Conservation (phyloP, 2,113 vertebrate genomes). For the Colius striatus region DNA sequence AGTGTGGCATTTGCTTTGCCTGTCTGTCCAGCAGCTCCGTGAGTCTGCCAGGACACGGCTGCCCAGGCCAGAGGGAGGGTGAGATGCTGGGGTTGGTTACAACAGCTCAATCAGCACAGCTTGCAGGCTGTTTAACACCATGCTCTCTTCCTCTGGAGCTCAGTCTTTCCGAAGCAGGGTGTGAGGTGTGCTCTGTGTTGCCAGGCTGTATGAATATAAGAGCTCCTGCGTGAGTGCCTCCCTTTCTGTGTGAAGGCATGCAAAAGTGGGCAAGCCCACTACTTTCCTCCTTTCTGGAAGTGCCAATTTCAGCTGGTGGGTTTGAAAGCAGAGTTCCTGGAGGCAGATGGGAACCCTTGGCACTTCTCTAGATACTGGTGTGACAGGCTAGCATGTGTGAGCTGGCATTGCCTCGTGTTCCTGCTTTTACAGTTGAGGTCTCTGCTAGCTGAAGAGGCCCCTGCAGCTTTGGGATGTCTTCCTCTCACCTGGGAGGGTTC, state of each 20-base stretch:
- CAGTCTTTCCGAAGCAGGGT: background rate
- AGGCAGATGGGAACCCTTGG: background rate
- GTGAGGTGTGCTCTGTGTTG: background rate
- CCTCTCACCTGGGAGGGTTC: background rate
- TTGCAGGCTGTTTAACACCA: fast-evolving
- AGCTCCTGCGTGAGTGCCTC: background rate
- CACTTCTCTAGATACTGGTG: background rate
- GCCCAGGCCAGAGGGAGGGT: background rate
- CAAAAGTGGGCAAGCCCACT: background rate
- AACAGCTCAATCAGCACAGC: background rate
- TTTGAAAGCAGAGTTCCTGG: background rate
- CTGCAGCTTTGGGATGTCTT: background rate
- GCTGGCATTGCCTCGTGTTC: background rate
- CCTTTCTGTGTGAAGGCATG: background rate
- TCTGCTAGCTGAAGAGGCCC: background rate
- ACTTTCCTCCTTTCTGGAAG: background rate
- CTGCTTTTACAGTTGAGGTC: background rate
- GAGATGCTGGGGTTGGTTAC: background rate
- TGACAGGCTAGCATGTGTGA: background rate
- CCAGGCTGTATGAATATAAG: fast-evolving
- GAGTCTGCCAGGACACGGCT: background rate
- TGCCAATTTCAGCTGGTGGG: background rate
- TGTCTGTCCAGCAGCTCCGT: background rate
- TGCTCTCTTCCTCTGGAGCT: background rate
- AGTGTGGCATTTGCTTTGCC: background rate